phyloP scores from a whole-genome alignment of 2,113 vertebrate species.

The Carollia perspicillata region DNA sequence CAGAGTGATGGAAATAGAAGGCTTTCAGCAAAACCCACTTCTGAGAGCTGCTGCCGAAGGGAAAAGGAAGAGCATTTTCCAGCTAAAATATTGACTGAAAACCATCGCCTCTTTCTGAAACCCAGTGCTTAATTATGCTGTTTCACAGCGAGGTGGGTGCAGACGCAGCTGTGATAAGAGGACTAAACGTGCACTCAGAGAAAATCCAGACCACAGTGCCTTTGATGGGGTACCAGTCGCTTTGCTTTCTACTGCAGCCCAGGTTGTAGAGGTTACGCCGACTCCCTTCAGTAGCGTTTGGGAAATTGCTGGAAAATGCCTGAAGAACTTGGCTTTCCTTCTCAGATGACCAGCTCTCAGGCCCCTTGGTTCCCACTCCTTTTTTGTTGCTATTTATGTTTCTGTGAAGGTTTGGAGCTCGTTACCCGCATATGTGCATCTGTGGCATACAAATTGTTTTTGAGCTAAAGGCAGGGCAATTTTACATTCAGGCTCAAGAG shows the following conservation, averaged over 20 bases:
- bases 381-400: constrained; percentile 32
- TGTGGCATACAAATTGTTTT: background rate
- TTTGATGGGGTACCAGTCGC: background rate
- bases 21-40: constrained; percentile 32
- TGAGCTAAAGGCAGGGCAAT: background rate
- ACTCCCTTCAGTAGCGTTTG: background rate
- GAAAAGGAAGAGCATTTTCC: constrained; percentile 38
- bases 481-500: background rate
- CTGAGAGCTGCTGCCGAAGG: constrained; percentile 17
- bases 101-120: constrained; percentile 53
- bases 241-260: background rate
- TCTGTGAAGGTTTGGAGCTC: background rate
- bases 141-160: constrained; percentile 42
- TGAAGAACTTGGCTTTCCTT: background rate
- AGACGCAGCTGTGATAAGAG: constrained; percentile 53
- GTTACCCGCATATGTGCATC: background rate
- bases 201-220: constrained; percentile 7
- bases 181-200: background rate
- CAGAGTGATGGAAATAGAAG: background rate
- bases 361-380: background rate
- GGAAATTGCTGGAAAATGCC: constrained; percentile 47
- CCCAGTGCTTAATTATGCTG: constrained; percentile 35
- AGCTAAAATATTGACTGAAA: constrained; percentile 36
- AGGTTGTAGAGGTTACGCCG: background rate
- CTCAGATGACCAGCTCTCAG: background rate